Conservation (phyloP, 2,113 vertebrate genomes). For the Podarcis cretensis region DNA sequence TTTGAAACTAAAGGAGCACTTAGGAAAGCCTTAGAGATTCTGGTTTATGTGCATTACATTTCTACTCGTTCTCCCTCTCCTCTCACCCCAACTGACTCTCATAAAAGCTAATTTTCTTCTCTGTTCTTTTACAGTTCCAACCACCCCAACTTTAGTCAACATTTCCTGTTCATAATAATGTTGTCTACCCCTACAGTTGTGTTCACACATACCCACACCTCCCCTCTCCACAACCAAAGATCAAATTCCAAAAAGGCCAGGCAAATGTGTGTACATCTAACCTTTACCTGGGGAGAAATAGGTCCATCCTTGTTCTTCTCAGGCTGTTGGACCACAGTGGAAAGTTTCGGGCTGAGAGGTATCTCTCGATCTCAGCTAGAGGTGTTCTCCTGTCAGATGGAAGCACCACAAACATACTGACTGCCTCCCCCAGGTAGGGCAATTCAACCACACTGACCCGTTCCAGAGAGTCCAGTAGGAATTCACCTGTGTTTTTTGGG, state of each 20-base stretch:
- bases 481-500: constrained; percentile 80
- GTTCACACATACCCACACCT: neutral
- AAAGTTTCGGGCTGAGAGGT: constrained; percentile 81
- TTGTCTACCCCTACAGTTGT: neutral
- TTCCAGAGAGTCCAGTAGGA: constrained; percentile 77
- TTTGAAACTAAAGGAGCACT: neutral
- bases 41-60: neutral
- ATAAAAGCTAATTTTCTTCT: neutral
- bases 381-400: constrained; percentile 79
- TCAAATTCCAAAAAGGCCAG: neutral
- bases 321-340: constrained; percentile 81
- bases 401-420: constrained; percentile 86
- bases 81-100: neutral
- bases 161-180: neutral
- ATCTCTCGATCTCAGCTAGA: constrained; percentile 79
- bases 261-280: neutral
- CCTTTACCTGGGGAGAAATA: constrained; percentile 89
- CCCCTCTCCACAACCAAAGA: neutral
- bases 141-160: neutral
- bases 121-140: neutral
- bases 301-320: constrained; percentile 84
- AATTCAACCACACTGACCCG: constrained; percentile 83
- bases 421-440: constrained; percentile 79
- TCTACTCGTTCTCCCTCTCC: neutral
- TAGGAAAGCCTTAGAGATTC: neutral